A percentile compares a stretch with the other conserved stretches of the same genome.
These are phyloP conservation scores for Charina bottae DNA, from an alignment of 2,113 vertebrate species.

Conservation along the genomic window DNA sequence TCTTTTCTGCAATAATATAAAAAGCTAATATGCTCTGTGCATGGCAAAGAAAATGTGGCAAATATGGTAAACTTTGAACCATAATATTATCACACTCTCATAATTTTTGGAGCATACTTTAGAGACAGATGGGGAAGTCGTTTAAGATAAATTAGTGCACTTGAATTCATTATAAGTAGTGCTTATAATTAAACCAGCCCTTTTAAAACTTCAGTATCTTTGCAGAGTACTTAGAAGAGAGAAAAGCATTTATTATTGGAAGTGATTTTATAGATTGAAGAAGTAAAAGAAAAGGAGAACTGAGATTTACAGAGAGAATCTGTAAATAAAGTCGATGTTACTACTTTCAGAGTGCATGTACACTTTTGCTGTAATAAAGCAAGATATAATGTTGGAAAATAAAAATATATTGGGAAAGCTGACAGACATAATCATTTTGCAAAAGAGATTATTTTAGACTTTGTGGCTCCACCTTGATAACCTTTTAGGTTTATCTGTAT, in stretches of 20 bases:
- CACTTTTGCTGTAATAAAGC: background rate
- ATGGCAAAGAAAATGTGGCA: constrained; percentile 61
- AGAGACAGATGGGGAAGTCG: constrained; percentile 80
- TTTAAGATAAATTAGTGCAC: constrained; percentile 80
- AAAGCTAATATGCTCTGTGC: constrained; percentile 44
- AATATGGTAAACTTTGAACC: constrained; percentile 68
- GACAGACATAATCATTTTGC: constrained; percentile 60
- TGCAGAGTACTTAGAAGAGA: constrained; percentile 54
- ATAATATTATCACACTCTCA: constrained; percentile 79
- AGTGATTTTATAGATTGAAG: constrained; percentile 10
- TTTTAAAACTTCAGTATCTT: constrained; percentile 71
- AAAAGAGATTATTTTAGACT: constrained; percentile 71
- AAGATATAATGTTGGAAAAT: background rate
- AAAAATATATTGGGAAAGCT: constrained; percentile 41
- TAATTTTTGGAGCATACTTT: constrained; percentile 77
- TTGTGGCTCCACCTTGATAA: constrained; percentile 63
- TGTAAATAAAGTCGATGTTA: constrained; percentile 49
- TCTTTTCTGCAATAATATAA: constrained; percentile 38
- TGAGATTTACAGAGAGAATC: constrained; percentile 26
- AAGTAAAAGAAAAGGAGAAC: constrained; percentile 14
- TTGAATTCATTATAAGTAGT: constrained; percentile 79
- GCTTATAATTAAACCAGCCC: constrained; percentile 79
- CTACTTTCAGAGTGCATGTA: constrained; percentile 46
- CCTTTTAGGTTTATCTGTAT: constrained; percentile 59
- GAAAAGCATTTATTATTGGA: constrained; percentile 26